A percentile compares a stretch with the other conserved stretches of the same genome.
Evolutionary conservation across 2,797 vertebrate species (phyloP).

Genomic region (Protosalanx chinensis): DNA sequence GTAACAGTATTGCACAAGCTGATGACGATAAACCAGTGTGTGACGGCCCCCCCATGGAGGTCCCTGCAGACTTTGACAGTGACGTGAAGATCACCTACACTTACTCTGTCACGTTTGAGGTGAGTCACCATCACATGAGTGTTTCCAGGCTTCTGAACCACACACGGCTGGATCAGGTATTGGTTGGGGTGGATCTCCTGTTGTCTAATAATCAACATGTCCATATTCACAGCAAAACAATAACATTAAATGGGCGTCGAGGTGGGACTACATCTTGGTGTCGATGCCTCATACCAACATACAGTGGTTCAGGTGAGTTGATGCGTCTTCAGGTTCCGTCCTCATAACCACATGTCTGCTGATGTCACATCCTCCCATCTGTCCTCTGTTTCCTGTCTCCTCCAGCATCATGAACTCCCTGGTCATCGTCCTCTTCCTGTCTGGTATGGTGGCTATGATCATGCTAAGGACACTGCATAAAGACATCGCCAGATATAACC

Average conservation of each 20-base stretch:
- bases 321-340: neutral
- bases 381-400: conserved; percentile 42
- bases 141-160: neutral
- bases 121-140: conserved; percentile 51
- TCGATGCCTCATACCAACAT: conserved; percentile 89
- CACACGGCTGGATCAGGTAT: neutral
- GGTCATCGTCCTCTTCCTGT: conserved; percentile 88
- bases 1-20: conserved; percentile 77
- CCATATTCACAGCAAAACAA: conserved; percentile 72
- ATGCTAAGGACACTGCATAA: conserved; percentile 87
- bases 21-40: conserved; percentile 70
- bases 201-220: neutral
- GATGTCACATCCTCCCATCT: neutral
- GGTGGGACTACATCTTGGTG: conserved; percentile 92
- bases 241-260: conserved; percentile 84
- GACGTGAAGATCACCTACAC: conserved; percentile 79
- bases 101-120: conserved; percentile 84
- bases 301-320: conserved; percentile 88
- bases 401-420: conserved; percentile 90
- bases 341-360: neutral
- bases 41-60: conserved; percentile 79
- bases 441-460: conserved; percentile 90
- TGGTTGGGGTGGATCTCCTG: neutral
- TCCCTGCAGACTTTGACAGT: conserved; percentile 70
- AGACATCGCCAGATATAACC: conserved; percentile 91